These are phyloP conservation scores for Tortricodes alternella DNA, from an alignment of 2,888 invertebrate species.

Conservation along the genomic window DNA sequence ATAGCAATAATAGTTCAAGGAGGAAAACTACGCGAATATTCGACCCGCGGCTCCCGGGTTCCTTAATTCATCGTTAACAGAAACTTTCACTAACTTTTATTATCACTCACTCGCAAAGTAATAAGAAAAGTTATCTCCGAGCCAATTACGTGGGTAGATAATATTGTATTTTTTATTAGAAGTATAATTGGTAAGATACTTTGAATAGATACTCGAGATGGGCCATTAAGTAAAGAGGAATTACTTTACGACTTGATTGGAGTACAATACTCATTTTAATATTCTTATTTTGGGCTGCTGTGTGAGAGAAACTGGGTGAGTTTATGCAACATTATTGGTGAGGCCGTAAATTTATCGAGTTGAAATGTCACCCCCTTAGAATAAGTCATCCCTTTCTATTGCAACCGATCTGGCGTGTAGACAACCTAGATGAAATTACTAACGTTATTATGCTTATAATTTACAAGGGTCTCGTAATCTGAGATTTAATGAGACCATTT, in stretches of 20 bases:
- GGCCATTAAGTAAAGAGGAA: slow-evolving; percentile 1
- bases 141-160: slow-evolving; percentile 47
- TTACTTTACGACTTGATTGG: neutral
- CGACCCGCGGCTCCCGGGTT: slow-evolving; percentile 34
- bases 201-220: slow-evolving; percentile 1
- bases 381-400: no score
- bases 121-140: slow-evolving; percentile 43
- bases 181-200: neutral
- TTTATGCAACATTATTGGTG: slow-evolving; percentile 13
- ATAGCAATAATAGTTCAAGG: slow-evolving; percentile 41
- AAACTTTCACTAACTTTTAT: slow-evolving; percentile 52
- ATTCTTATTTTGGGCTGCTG: neutral
- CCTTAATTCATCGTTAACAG: slow-evolving; percentile 49
- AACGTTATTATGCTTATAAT: no score
- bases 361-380: slow-evolving; percentile 16
- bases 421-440: no score
- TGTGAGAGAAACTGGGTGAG: neutral
- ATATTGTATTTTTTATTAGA: slow-evolving; percentile 34
- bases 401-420: no score
- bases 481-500: slow-evolving; percentile 6
- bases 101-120: slow-evolving; percentile 44
- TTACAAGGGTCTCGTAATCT: no score
- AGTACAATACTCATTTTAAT: neutral
- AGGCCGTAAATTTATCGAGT: slow-evolving; percentile 22
- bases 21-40: slow-evolving; percentile 29